Conservation (phyloP, 2,888 invertebrate genomes). For the Lasioglossum leucozonium region DNA sequence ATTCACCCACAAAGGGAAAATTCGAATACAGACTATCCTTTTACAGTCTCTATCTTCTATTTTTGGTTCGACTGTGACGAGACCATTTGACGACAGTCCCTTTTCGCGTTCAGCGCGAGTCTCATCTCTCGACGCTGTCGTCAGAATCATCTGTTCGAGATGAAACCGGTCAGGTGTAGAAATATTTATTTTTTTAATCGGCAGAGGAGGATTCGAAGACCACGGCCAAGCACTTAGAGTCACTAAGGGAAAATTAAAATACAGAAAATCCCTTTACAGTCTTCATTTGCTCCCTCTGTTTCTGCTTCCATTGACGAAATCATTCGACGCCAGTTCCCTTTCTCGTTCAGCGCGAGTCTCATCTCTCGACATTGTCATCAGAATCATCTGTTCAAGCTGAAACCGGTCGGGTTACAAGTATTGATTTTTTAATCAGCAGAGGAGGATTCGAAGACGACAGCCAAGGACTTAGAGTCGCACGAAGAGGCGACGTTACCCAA, state of each 20-base stretch:
- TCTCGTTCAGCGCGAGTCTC: neutral
- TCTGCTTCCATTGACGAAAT: neutral
- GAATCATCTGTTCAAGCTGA: neutral
- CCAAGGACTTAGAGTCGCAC: constrained; percentile 81
- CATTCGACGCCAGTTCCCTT: neutral
- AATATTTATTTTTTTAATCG: constrained; percentile 19
- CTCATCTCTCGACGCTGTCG: neutral
- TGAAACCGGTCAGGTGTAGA: neutral
- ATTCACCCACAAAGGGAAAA: neutral
- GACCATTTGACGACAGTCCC: neutral
- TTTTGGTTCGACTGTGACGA: neutral
- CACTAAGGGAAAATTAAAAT: constrained; percentile 73
- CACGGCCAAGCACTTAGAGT: constrained; percentile 82
- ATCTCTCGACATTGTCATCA: neutral
- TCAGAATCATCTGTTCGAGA: neutral
- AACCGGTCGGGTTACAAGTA: neutral
- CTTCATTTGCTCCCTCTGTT: neutral
- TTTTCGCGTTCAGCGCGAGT: neutral
- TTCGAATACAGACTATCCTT: neutral
- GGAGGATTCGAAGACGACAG: constrained; percentile 84
- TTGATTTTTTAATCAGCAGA: constrained; percentile 73
- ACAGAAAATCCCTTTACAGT: neutral
- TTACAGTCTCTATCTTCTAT: neutral
- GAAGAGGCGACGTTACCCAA: constrained; percentile 78
- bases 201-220: constrained; percentile 85